A percentile compares a stretch with the other conserved stretches of the same genome.
Evolutionary conservation across 2,888 invertebrate species (phyloP).

Genomic region (Nesidiocoris tenuis): DNA sequence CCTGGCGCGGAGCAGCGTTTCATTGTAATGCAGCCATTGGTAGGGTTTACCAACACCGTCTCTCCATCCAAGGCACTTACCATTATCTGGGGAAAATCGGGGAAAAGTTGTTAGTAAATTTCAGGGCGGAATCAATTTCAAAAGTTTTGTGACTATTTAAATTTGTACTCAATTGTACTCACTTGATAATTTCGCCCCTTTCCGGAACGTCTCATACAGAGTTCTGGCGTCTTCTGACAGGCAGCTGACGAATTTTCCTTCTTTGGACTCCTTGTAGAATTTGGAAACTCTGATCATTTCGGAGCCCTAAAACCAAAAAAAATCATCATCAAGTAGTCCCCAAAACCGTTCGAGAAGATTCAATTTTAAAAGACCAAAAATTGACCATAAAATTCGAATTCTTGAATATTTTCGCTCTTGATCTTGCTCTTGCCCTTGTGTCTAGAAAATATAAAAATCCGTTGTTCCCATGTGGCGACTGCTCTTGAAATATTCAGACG

Average conservation of each 20-base stretch:
- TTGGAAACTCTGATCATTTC: slow-evolving; percentile 86
- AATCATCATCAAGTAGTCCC: background rate
- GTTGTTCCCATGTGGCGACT: too few relatives aligned
- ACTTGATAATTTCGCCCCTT: slow-evolving; percentile 90
- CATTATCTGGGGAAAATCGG: slow-evolving; percentile 84
- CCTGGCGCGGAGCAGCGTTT: slow-evolving; percentile 83
- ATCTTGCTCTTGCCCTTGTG: background rate
- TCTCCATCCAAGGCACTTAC: slow-evolving; percentile 88
- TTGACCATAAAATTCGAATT: too few relatives aligned
- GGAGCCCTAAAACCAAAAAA: slow-evolving; percentile 65
- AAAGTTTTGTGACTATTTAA: too few relatives aligned
- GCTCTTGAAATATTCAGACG: too few relatives aligned
- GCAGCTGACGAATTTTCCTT: slow-evolving; percentile 79
- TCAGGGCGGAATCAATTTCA: too few relatives aligned
- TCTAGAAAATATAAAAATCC: too few relatives aligned
- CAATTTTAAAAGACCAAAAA: too few relatives aligned
- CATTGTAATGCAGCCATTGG: slow-evolving; percentile 90
- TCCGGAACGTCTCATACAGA: slow-evolving; percentile 84
- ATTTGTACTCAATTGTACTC: slow-evolving; percentile 59
- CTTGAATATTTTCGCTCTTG: too few relatives aligned
- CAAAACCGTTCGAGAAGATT: too few relatives aligned
- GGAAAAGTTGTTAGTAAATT: too few relatives aligned
- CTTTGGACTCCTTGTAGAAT: slow-evolving; percentile 86
- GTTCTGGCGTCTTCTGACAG: slow-evolving; percentile 85
- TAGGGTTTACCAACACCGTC: slow-evolving; percentile 82